phyloP scores from a whole-genome alignment of 1,140 invertebrate genomes.

The Drosophila hydei region DNA sequence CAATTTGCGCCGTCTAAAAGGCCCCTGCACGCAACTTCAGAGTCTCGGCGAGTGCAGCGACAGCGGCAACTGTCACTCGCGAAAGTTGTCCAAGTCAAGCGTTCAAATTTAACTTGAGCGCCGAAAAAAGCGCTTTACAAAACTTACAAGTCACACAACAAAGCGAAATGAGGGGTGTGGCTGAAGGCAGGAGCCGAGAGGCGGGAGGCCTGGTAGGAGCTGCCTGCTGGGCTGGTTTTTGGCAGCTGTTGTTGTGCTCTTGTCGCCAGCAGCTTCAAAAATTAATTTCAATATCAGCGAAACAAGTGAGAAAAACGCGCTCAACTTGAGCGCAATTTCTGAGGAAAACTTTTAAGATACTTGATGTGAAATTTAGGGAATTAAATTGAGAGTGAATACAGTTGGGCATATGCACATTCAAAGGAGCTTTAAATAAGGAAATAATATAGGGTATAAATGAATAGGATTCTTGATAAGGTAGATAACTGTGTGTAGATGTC shows the following conservation, averaged over 20 bases:
- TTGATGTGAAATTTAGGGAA: constrained; percentile 37
- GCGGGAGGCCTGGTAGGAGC: constrained; percentile 18
- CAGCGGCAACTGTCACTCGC: constrained; percentile 31
- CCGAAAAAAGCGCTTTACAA: constrained; percentile 53
- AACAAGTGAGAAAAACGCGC: constrained; percentile 38
- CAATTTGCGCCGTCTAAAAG: constrained; percentile 72
- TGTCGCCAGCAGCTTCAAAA: constrained; percentile 55
- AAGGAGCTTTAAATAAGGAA: too few species aligned
- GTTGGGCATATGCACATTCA: too few species aligned
- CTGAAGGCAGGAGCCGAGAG: too few species aligned
- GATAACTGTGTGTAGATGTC: too few species aligned
- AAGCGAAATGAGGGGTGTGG: constrained; percentile 33
- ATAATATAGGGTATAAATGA: too few species aligned
- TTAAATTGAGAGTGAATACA: neutral
- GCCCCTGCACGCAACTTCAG: constrained; percentile 27
- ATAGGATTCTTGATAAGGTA: too few species aligned
- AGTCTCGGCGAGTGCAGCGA: neutral
- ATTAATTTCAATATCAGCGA: constrained; percentile 71
- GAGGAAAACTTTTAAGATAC: constrained; percentile 13
- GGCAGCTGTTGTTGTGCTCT: constrained; percentile 18
- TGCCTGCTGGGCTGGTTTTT: too few species aligned
- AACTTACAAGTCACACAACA: constrained; percentile 80
- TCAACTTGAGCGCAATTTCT: constrained; percentile 12
- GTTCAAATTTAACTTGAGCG: constrained; percentile 77
- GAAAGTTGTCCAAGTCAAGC: constrained; percentile 74